Evolutionary conservation across 1,140 invertebrate species (phyloP).

Genomic region (Drosophila insularis): DNA sequence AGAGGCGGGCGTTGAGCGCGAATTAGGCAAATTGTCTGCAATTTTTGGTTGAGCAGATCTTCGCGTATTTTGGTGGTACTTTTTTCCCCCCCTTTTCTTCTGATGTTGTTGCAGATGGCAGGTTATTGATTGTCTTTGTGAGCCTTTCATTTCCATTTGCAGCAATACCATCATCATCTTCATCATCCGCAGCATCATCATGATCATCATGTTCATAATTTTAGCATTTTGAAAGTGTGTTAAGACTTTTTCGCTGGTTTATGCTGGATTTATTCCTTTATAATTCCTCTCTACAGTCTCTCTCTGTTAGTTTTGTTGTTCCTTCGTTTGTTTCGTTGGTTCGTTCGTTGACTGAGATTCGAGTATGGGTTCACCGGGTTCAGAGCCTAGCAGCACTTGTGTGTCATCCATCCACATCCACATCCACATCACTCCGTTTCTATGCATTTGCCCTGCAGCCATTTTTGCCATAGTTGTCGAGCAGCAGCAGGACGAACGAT

Average conservation of each 20-base stretch:
- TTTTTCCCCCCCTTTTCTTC: background rate
- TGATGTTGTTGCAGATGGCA: conserved; percentile 19
- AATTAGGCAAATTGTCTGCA: conserved; percentile 79
- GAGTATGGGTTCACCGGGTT: conserved; percentile 63
- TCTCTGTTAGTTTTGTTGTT: conserved; percentile 1
- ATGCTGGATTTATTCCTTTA: conserved; percentile 45
- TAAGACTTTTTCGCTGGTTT: conserved; percentile 56
- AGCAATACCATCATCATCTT: too few relatives aligned
- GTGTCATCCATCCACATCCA: conserved; percentile 60
- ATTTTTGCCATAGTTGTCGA: conserved; percentile 54
- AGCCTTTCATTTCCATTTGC: background rate
- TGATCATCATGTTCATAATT: background rate
- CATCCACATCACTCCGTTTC: conserved; percentile 39
- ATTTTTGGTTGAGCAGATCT: conserved; percentile 46
- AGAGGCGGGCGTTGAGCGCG: conserved; percentile 31
- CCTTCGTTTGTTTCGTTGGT: conserved; percentile 17
- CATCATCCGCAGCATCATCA: too few relatives aligned
- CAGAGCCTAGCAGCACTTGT: conserved; percentile 72
- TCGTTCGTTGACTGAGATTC: conserved; percentile 34
- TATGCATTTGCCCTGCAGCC: conserved; percentile 66
- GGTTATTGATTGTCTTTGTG: conserved; percentile 67
- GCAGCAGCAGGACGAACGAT: conserved; percentile 41
- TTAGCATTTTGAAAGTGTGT: conserved; percentile 53
- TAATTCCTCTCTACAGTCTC: conserved; percentile 31
- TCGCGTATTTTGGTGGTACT: conserved; percentile 23